Conservation (phyloP, 2,113 vertebrate genomes). For the Macquaria australasica region DNA sequence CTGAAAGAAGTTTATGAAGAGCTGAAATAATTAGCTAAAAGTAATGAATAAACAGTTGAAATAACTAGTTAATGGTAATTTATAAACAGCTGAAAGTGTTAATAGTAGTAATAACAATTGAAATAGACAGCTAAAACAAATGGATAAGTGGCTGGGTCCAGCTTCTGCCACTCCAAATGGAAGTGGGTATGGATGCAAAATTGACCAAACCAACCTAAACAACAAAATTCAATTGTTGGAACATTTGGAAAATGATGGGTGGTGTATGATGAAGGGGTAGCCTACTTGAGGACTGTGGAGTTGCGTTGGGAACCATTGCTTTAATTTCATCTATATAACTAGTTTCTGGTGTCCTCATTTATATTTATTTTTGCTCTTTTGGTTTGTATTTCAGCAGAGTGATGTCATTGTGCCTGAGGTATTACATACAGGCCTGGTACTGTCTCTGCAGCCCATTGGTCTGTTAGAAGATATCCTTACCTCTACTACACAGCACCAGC, state of each 20-base stretch:
- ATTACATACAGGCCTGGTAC: conserved; percentile 10
- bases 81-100: not conserved
- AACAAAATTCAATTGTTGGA: not conserved
- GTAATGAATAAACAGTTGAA: not conserved
- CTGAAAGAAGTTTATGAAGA: not conserved
- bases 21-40: not conserved
- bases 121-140: too few species aligned
- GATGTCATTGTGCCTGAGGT: conserved; percentile 26
- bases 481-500: conserved; percentile 23
- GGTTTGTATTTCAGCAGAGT: conserved; percentile 18
- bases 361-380: not conserved
- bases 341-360: not conserved
- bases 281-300: not conserved
- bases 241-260: not conserved
- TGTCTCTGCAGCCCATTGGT: conserved; percentile 25
- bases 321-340: not conserved
- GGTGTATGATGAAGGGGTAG: not conserved
- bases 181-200: not conserved
- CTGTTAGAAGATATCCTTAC: conserved; percentile 32
- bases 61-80: not conserved
- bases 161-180: too few species aligned
- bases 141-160: too few species aligned
- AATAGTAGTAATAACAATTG: too few species aligned
- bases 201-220: not conserved
- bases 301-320: not conserved